Conservation (phyloP, 2,888 invertebrate species). For the Stomorhina lunata region DNA sequence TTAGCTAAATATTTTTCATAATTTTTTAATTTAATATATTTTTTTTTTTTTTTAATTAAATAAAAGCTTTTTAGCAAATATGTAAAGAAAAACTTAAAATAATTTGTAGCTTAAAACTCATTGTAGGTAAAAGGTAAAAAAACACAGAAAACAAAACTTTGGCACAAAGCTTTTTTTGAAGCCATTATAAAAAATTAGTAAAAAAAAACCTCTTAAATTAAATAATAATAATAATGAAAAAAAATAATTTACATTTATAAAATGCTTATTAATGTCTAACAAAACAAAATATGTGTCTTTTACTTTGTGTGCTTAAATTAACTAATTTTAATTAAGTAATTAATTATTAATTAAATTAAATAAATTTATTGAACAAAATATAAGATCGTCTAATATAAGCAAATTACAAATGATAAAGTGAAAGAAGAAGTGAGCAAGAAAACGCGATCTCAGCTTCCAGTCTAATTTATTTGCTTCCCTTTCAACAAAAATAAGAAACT, state of each 20-base stretch:
- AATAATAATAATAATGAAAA: constrained; percentile 13
- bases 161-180: constrained; percentile 63
- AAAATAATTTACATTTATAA: constrained; percentile 47
- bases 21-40: not conserved
- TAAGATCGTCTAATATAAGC: constrained; percentile 64
- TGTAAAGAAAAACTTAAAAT: constrained; percentile 41
- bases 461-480: constrained; percentile 69
- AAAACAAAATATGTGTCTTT: constrained; percentile 64
- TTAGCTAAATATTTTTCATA: constrained; percentile 41
- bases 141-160: constrained; percentile 15
- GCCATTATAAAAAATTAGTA: constrained; percentile 39
- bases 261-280: constrained; percentile 65
- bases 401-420: constrained; percentile 53
- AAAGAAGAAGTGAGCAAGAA: constrained; percentile 19
- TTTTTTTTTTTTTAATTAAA: constrained; percentile 7
- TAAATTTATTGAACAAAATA: constrained; percentile 50
- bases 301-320: constrained; percentile 65
- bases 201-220: constrained; percentile 30
- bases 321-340: constrained; percentile 61
- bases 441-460: constrained; percentile 66
- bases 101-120: constrained; percentile 56
- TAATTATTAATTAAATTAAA: constrained; percentile 52
- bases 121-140: constrained; percentile 44
- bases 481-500: constrained; percentile 32
- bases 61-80: constrained; percentile 60